Evolutionary conservation across 2,113 vertebrate genomes (phyloP).

Genomic region (Mohoua ochrocephala): DNA sequence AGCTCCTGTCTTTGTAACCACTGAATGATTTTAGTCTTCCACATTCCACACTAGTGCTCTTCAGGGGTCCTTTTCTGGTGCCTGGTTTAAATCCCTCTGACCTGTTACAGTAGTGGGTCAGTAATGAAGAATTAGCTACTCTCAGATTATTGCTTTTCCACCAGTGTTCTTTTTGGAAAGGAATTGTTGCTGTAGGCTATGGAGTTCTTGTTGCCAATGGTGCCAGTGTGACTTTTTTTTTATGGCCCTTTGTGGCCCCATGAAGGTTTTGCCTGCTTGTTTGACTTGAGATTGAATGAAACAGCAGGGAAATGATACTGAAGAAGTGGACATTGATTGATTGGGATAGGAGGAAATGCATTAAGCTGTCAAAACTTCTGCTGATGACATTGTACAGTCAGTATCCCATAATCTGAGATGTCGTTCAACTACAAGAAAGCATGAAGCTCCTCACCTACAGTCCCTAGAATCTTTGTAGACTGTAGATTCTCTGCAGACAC

Average conservation of each 20-base stretch:
- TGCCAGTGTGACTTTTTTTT: not conserved
- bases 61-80: not conserved
- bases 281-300: not conserved
- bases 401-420: not conserved
- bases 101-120: not conserved
- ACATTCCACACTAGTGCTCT: not conserved
- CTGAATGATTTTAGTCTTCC: not conserved
- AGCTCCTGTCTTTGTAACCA: not conserved
- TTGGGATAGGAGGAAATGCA: not conserved
- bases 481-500: not conserved
- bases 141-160: not conserved
- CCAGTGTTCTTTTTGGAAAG: not conserved
- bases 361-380: not conserved
- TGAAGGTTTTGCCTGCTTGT: not conserved
- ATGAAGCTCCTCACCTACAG: not conserved
- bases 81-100: not conserved
- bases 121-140: not conserved
- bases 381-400: not conserved
- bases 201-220: not conserved
- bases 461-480: not conserved
- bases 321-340: not conserved
- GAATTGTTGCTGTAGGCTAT: not conserved
- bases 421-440: not conserved
- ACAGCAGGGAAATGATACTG: not conserved
- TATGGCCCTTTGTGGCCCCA: rapidly evolving